Evolutionary conservation across 2,888 invertebrate genomes (phyloP).

Genomic region (Athrips mouffetella): DNA sequence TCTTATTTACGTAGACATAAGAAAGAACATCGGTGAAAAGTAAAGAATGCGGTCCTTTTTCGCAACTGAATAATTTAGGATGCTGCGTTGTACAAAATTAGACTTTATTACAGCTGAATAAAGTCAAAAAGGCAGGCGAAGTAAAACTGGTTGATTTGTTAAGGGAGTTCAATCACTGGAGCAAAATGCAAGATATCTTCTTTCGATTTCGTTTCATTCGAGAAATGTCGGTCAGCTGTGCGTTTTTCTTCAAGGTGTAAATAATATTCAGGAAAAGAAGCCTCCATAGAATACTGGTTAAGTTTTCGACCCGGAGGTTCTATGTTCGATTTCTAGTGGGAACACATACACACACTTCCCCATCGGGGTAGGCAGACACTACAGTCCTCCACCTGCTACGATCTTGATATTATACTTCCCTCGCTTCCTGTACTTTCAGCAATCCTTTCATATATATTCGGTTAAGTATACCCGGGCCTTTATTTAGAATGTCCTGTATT

Average conservation of each 20-base stretch:
- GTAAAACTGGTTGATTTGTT: not conserved
- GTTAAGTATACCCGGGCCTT: no score
- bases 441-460: no score
- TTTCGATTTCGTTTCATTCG: not conserved
- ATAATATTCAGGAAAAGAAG: no score
- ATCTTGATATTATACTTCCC: no score
- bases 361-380: no score
- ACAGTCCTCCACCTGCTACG: no score
- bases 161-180: constrained; percentile 3
- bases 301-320: no score
- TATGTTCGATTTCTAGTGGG: no score
- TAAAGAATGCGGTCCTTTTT: not conserved
- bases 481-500: no score
- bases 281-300: no score
- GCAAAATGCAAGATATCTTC: constrained; percentile 1
- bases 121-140: not conserved
- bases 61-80: constrained; percentile 7
- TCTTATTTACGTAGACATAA: not conserved
- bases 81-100: not conserved
- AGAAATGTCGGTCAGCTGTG: constrained; percentile 4
- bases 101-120: constrained; percentile 6
- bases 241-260: not conserved
- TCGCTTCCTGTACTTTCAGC: no score
- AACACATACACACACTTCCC: no score
- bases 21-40: not conserved